Conservation (phyloP, 1,140 invertebrate species). For the Dolichoris vasculosae region DNA sequence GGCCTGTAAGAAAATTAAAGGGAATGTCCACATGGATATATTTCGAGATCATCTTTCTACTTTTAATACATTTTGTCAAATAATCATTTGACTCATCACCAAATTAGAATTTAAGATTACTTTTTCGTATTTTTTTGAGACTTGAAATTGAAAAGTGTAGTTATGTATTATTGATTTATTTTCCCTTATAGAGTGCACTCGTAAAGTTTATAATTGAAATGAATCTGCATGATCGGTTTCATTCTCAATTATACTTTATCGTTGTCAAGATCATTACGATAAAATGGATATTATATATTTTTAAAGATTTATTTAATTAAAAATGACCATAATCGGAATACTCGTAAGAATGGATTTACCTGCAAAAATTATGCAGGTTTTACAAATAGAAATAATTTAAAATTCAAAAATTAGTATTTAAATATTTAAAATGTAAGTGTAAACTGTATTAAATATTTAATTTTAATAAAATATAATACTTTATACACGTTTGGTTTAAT, state of each 20-base stretch:
- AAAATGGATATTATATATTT: not conserved
- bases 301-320: not conserved
- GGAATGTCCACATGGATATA: not conserved
- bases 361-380: not conserved
- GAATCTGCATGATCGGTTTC: not conserved
- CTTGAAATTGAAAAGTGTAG: conserved; percentile 5
- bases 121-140: not conserved
- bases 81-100: not conserved
- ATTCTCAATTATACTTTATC: not conserved
- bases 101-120: not conserved
- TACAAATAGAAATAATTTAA: too few relatives aligned
- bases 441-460: too few relatives aligned
- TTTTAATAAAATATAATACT: too few relatives aligned
- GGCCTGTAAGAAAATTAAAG: not conserved
- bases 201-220: not conserved
- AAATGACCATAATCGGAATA: not conserved
- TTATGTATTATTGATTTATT: conserved; percentile 7
- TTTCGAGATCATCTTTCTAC: too few relatives aligned
- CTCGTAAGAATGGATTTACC: not conserved
- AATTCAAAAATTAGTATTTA: too few relatives aligned
- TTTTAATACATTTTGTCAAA: too few relatives aligned
- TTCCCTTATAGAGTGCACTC: not conserved
- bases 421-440: too few relatives aligned
- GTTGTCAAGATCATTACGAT: not conserved
- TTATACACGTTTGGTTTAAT: too few relatives aligned